Evolutionary conservation across 2,888 invertebrate species (phyloP), one percentile per base, ranked within the genome.

Genomic region (Scaptomyza tumidula): DNA sequence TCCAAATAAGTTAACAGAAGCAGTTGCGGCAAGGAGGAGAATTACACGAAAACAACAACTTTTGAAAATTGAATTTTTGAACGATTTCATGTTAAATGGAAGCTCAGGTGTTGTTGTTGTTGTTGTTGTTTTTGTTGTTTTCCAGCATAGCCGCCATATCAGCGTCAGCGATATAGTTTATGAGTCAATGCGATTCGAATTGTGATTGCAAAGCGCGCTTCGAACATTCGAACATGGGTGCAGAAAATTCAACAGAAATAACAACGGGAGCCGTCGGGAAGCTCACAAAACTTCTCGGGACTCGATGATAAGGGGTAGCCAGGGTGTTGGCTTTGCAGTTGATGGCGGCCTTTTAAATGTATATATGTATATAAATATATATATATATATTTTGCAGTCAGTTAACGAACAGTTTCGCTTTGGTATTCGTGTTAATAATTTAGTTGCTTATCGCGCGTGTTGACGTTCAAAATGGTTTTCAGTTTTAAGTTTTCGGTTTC

Each of bases 391-490:
- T n/a, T 39, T 52, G 71, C 39, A 43, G 71, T 69, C 35, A n/a
- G n/a, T 24, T 37, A 14, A 19, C 7, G 39, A 6, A 24, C 24
- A 39, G 56, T 16, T 68, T 39, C 3, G 35, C 50, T 35, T 50
- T 55, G 60, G 64, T 70, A 60, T 78, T 88, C 86, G 89, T 89
- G 88, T 89, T 89, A 89, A 89, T 88, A 88, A 88, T 89, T 88
- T 89, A 89, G 88, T 89, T 83, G 80, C 88, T 88, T 88, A 89
- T 89, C 90, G 89, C 58, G 63, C 63, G 89, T 83, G 89, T 85
- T 86, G 90, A 89, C 89, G 88, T 87, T 81, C 71, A 77, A 78
- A 82, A 79, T 80, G 86, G 89, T 86, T 89, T 39, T 39, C 39
- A 39, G 39, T 86, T 89, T 49, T 27, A 41, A 53, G 63, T 70